A percentile compares a stretch with the other conserved stretches of the same genome.
Conservation (phyloP, 2,888 invertebrate species). For the Dorcus parallelipipedus region DNA sequence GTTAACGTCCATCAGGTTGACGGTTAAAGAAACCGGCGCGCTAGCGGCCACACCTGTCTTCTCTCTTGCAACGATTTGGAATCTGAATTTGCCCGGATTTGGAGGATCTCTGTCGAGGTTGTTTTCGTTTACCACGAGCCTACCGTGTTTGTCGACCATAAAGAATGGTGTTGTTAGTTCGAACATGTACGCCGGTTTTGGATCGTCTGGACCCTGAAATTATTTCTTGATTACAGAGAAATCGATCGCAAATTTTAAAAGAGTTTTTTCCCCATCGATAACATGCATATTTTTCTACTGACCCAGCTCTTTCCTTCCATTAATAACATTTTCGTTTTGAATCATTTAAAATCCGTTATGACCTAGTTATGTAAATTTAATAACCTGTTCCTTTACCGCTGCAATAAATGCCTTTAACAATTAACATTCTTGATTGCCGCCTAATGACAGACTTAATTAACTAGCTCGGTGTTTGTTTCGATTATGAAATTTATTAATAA, state of each 20-base stretch:
- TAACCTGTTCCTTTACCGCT: too few relatives aligned
- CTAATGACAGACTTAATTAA: constrained; percentile 2
- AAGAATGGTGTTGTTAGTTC: constrained; percentile 84
- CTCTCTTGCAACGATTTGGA: constrained; percentile 86
- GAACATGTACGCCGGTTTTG: constrained; percentile 74
- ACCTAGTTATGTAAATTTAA: too few relatives aligned
- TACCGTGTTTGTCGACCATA: constrained; percentile 68
- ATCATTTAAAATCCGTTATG: too few relatives aligned
- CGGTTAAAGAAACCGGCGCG: constrained; percentile 75
- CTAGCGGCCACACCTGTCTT: constrained; percentile 75
- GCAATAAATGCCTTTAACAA: background rate
- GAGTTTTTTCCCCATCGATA: too few relatives aligned
- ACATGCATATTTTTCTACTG: too few relatives aligned
- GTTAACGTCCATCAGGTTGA: constrained; percentile 76
- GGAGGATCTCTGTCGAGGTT: constrained; percentile 85
- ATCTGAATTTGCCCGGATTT: constrained; percentile 77
- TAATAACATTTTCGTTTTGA: too few relatives aligned
- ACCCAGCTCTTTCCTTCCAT: too few relatives aligned
- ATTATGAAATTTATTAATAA: background rate
- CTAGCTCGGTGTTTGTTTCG: background rate
- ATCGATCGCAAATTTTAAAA: too few relatives aligned
- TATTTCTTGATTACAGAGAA: background rate
- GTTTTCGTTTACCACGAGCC: constrained; percentile 76
- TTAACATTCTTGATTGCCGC: constrained; percentile 3
- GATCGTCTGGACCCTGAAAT: constrained; percentile 71